Conservation (phyloP, 2,113 vertebrate genomes). For the Budorcas taxicolor region DNA sequence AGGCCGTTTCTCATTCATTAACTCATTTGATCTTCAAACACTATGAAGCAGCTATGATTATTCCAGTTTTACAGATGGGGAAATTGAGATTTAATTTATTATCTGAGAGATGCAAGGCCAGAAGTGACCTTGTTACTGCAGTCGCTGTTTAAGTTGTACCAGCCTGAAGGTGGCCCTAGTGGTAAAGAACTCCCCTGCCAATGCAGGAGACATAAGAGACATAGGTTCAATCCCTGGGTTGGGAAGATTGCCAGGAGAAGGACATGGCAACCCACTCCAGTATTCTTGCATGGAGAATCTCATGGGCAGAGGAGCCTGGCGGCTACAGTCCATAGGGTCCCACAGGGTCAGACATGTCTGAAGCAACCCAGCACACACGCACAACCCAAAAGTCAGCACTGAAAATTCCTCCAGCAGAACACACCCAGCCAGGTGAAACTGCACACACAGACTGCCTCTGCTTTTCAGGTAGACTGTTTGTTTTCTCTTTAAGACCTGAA, state of each 20-base stretch:
- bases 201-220: not conserved
- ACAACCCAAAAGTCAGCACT: not conserved
- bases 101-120: not conserved
- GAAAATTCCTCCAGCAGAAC: not conserved
- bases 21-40: not conserved
- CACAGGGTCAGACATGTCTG: not conserved
- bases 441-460: not conserved
- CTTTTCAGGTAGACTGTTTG: conserved; percentile 37
- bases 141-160: not conserved
- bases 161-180: not conserved
- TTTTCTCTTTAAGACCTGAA: conserved; percentile 46
- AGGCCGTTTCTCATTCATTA: not conserved
- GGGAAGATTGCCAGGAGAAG: not conserved
- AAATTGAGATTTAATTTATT: not conserved
- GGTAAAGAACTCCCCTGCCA: not conserved
- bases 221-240: not conserved
- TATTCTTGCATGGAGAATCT: not conserved
- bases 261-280: not conserved
- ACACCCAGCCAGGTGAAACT: not conserved
- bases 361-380: accelerated
- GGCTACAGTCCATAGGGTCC: not conserved
- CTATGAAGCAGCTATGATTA: not conserved
- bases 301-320: not conserved
- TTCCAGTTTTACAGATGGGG: not conserved
- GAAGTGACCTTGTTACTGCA: not conserved